A percentile compares a stretch with the other conserved stretches of the same genome.
phyloP scores from a whole-genome alignment of 92 coral and sea anemone species.

The Scolanthus callimorphus region DNA sequence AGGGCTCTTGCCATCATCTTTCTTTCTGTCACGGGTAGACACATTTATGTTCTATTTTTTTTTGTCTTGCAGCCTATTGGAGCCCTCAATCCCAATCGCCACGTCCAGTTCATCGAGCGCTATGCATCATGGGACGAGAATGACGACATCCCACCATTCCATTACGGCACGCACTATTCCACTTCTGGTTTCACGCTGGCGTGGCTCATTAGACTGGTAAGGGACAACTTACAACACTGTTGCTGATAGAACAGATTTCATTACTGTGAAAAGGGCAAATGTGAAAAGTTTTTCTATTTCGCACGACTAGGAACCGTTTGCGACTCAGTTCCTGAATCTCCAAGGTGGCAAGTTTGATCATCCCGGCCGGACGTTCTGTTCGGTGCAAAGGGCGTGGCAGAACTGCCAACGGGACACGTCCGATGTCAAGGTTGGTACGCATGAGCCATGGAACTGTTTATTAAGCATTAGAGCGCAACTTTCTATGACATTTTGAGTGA shows the following conservation, averaged over 20 bases:
- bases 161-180: conserved; percentile 99
- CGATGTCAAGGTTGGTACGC: conserved; percentile 99
- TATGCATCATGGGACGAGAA: conserved; percentile 97
- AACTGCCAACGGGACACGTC: conserved; percentile 99
- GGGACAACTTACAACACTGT: too few species aligned
- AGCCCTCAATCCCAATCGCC: conserved; percentile 86
- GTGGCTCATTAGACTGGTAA: conserved; percentile 97
- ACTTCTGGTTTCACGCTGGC: conserved; percentile 96
- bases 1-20: too few species aligned
- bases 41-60: too few species aligned
- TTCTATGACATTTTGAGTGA: too few species aligned
- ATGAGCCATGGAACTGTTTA: too few species aligned
- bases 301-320: conserved; percentile 87
- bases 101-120: conserved; percentile 92
- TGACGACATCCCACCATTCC: conserved; percentile 99
- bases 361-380: conserved; percentile 95
- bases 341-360: conserved; percentile 99
- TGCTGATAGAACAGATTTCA: too few species aligned
- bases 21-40: too few species aligned
- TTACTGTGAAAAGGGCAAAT: too few species aligned
- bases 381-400: conserved; percentile 84
- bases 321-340: conserved; percentile 93
- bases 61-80: conserved; percentile 99
- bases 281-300: too few species aligned
- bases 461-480: too few species aligned